phyloP scores from a whole-genome alignment of 2,797 vertebrate genomes.

The Scleropages formosus region DNA sequence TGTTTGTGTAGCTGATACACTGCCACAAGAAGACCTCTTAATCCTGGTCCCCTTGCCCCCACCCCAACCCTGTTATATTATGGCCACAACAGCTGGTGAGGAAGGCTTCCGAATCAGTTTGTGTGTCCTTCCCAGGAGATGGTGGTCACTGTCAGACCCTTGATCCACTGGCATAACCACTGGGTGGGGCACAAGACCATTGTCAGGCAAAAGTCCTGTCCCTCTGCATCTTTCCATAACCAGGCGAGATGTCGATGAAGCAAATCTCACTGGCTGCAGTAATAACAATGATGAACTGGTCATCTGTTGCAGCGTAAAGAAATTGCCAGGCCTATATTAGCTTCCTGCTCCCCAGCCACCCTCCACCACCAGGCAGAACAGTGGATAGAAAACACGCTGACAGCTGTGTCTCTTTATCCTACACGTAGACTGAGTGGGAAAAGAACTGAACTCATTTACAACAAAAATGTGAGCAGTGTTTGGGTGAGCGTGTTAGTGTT shows the following conservation, averaged over 20 bases:
- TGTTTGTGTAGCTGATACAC: not conserved
- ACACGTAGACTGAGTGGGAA: constrained; percentile 34
- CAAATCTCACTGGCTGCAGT: constrained; percentile 17
- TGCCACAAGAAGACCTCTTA: not conserved
- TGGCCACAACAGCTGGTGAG: constrained; percentile 16
- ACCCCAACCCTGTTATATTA: not conserved
- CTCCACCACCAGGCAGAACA: not conserved
- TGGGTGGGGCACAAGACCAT: not conserved
- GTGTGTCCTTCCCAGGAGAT: not conserved
- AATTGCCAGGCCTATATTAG: not conserved
- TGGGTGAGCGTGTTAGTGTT: not conserved
- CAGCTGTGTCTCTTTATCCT: constrained; percentile 38
- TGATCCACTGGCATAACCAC: not conserved
- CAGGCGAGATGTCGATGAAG: not conserved
- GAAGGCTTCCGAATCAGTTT: constrained; percentile 21
- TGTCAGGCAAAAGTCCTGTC: not conserved
- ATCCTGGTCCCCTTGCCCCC: not conserved
- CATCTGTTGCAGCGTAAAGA: constrained; percentile 24
- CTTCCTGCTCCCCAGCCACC: not conserved
- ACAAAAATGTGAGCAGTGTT: not conserved
- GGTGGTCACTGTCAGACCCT: not conserved
- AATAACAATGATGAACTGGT: constrained; percentile 22
- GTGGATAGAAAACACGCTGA: constrained; percentile 43
- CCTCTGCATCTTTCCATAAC: not conserved
- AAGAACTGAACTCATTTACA: constrained; percentile 32